These are phyloP conservation scores for Macropus fuliginosus DNA, from an alignment of 2,797 vertebrate species.

Conservation along the genomic window DNA sequence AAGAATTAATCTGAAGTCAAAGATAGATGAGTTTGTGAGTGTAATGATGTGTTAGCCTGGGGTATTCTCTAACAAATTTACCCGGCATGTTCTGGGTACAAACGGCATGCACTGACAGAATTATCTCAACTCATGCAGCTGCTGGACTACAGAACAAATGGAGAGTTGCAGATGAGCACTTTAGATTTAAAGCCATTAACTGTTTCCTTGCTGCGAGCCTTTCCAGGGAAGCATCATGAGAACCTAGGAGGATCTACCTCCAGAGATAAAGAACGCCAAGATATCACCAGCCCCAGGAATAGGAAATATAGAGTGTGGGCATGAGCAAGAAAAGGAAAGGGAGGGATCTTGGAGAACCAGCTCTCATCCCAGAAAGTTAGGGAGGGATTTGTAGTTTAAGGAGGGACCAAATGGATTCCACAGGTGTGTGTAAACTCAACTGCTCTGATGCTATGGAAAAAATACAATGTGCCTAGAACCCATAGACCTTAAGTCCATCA, in stretches of 20 bases:
- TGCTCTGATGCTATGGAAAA: background rate
- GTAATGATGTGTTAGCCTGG: conserved; percentile 96
- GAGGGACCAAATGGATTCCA: background rate
- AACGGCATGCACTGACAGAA: conserved; percentile 86
- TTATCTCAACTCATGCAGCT: conserved; percentile 88
- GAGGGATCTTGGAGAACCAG: background rate
- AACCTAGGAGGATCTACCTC: background rate
- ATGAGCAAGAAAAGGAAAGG: background rate
- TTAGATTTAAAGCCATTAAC: conserved; percentile 75
- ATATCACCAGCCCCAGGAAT: background rate
- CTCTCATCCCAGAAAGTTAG: background rate
- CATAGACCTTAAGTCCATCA: background rate
- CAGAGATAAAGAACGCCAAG: background rate
- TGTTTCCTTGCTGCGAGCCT: conserved; percentile 39
- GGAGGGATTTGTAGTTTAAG: background rate
- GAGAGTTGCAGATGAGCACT: conserved; percentile 79
- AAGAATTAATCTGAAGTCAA: conserved; percentile 98
- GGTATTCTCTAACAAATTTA: conserved; percentile 97
- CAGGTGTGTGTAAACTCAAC: background rate
- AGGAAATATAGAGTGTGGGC: background rate
- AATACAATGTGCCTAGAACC: background rate
- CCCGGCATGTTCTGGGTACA: conserved; percentile 86
- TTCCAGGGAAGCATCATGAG: background rate
- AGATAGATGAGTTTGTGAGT: conserved; percentile 99
- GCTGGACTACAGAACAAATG: conserved; percentile 84